Base-by-base conservation (phyloP, 2,888 invertebrate species). In the Scaptomyza caliginosa region DNA sequence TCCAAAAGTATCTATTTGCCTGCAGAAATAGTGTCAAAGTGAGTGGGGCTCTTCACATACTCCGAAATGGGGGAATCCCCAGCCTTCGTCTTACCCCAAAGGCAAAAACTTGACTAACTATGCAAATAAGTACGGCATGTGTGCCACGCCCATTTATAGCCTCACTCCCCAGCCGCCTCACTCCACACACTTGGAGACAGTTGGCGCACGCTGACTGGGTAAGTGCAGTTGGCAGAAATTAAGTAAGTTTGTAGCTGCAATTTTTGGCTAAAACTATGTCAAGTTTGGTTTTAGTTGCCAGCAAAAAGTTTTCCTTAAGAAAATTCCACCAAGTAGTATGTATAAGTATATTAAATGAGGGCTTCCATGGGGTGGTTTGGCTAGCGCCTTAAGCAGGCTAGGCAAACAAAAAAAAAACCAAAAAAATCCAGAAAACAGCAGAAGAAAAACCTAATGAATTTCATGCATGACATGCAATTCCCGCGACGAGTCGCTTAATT, bases 221-320 rank as follows among this genome's bases (percentile, higher is more conserved):
- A 76, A 85, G 79, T 85, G 79, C 79, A 83, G 83, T 87, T 85
- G 86, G 77, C 74, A 74, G 86, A 83, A 83, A 83, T 83, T 83
- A 83, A 83, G 86, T 82, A 83, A 83, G 88, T 83, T 83, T 82
- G 79, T 82, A 82, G 87, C 83, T 79, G 83, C 88, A 83, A 87
- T 83, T 87, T 82, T 87, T 85, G 83, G 74, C 79, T 59, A 79
- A 59, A 83, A 83, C 77, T 83, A 85, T 87, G 88, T 83, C 83
- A 83, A 83, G 83, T 83, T 83, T 85, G 86, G 88, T 82, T 83
- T 83, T 83, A 83, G 83, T 85, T 83, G 83, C 81, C 83, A 82
- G 80, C 69, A 77, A 87, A 77, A 83, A 74, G 72, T 83, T 87
- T 79, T 65, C 81, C 83, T 72, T 85, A 87, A 85, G 83, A 82